Evolutionary conservation across 2,888 invertebrate species (phyloP).

Genomic region (Apodemia mormo): DNA sequence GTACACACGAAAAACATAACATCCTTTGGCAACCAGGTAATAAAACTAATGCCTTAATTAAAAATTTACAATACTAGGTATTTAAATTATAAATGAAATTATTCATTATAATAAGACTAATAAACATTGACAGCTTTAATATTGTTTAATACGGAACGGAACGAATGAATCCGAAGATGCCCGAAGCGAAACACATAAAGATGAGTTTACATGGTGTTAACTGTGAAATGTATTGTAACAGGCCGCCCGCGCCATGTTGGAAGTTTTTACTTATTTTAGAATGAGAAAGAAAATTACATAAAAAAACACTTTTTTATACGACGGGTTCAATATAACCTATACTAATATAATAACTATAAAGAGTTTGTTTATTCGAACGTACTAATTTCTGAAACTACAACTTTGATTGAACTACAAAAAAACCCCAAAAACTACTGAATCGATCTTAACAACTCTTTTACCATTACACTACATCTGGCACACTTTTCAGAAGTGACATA

Average conservation of each 20-base stretch:
- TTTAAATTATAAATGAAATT: slow-evolving; percentile 32
- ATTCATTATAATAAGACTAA: slow-evolving; percentile 45
- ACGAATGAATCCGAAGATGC: slow-evolving; percentile 37
- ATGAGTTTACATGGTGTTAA: not conserved
- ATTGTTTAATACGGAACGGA: slow-evolving; percentile 41
- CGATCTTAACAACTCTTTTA: too few relatives aligned
- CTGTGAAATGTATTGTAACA: not conserved
- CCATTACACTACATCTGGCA: too few relatives aligned
- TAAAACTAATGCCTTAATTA: slow-evolving; percentile 29
- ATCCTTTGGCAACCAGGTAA: not conserved
- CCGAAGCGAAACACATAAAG: slow-evolving; percentile 23
- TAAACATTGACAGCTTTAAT: slow-evolving; percentile 46
- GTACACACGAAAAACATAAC: too few relatives aligned
- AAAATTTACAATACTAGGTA: slow-evolving; percentile 26
- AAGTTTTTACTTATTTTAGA: not conserved
- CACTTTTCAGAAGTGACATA: too few relatives aligned
- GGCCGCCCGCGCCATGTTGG: not conserved
- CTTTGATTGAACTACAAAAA: too few relatives aligned
- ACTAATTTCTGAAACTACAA: too few relatives aligned
- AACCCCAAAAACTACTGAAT: too few relatives aligned
- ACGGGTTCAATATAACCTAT: too few relatives aligned
- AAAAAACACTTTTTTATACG: too few relatives aligned
- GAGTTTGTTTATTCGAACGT: too few relatives aligned
- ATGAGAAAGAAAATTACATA: too few relatives aligned
- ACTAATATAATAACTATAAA: too few relatives aligned